A percentile compares a stretch with the other conserved stretches of the same genome.
Conservation (phyloP, 2,113 vertebrate genomes). For the Heterotis niloticus region DNA sequence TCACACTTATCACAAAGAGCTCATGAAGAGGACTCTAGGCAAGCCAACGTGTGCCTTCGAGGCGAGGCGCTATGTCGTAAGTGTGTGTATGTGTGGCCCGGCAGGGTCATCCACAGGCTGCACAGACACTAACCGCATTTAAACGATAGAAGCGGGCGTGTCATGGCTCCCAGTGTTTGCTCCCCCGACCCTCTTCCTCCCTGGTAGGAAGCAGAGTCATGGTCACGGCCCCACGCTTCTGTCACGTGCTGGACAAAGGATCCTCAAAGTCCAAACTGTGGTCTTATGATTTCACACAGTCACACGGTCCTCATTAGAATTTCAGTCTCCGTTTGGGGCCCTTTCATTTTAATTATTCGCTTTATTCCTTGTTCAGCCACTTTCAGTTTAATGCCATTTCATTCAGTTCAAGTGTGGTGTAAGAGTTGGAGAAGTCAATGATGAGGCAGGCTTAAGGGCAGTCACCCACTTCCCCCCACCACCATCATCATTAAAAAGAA, state of each 20-base stretch:
- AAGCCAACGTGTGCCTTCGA: slow-evolving; percentile 90
- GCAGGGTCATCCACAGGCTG: slow-evolving; percentile 16
- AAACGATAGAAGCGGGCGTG: slow-evolving; percentile 27
- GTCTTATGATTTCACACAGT: neutral
- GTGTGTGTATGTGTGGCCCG: slow-evolving; percentile 58
- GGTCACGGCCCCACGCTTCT: slow-evolving; percentile 5
- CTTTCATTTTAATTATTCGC: slow-evolving; percentile 5
- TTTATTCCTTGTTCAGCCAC: neutral
- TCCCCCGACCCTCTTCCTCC: neutral
- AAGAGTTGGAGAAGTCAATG: neutral
- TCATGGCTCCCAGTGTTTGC: slow-evolving; percentile 6
- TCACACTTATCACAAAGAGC: slow-evolving; percentile 89
- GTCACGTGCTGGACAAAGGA: slow-evolving; percentile 7
- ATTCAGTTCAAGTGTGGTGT: slow-evolving; percentile 1
- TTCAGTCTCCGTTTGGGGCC: neutral
- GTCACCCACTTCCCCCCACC: neutral
- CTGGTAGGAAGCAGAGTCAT: slow-evolving; percentile 14
- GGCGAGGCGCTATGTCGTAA: slow-evolving; percentile 97
- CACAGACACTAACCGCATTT: slow-evolving; percentile 71
- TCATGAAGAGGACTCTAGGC: slow-evolving; percentile 97
- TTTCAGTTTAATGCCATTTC: neutral
- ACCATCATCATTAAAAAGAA: neutral
- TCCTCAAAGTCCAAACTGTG: slow-evolving; percentile 5
- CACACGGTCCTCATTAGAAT: neutral
- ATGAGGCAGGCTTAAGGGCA: no score